Evolutionary conservation across 2,888 invertebrate genomes (phyloP).

Genomic region (Caenorhabditis wallacei): DNA sequence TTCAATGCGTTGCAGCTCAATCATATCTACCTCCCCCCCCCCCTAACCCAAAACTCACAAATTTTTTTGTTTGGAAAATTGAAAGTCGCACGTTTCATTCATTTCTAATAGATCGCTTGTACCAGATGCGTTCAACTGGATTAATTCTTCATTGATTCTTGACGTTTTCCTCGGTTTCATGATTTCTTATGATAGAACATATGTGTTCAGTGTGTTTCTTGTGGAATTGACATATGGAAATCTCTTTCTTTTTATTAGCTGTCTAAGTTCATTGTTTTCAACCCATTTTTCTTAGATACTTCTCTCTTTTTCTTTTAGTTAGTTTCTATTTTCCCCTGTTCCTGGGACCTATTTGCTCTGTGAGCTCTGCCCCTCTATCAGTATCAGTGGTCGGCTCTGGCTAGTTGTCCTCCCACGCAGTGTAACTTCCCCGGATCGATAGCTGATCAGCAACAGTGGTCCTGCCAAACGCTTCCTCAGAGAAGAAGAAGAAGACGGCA

Average conservation of each 20-base stretch:
- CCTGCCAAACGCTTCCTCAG: slow-evolving; percentile 23
- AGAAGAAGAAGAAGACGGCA: slow-evolving; percentile 25
- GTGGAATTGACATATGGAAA: no score
- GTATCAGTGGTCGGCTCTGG: slow-evolving; percentile 43
- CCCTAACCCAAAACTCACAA: background rate
- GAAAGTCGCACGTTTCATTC: slow-evolving; percentile 32
- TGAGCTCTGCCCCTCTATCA: slow-evolving; percentile 5
- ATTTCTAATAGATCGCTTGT: background rate
- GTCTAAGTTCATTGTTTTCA: slow-evolving; percentile 2
- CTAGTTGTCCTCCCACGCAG: slow-evolving; percentile 58
- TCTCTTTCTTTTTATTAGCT: no score
- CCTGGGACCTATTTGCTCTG: slow-evolving; percentile 40
- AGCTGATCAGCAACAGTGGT: slow-evolving; percentile 50
- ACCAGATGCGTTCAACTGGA: slow-evolving; percentile 6
- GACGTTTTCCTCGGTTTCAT: background rate
- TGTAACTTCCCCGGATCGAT: slow-evolving; percentile 51
- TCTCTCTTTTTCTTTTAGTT: background rate
- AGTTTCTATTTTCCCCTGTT: slow-evolving; percentile 29
- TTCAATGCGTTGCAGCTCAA: slow-evolving; percentile 44
- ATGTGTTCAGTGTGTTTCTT: background rate
- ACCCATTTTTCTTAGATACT: background rate
- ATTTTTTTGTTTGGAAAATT: slow-evolving; percentile 14
- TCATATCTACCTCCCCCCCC: slow-evolving; percentile 39
- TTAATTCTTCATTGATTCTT: background rate
- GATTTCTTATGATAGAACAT: slow-evolving; percentile 1